A percentile compares a stretch with the other conserved stretches of the same genome.
These are phyloP conservation scores for Cremastinae sp. DNA, from an alignment of 2,888 invertebrate genomes.

Conservation along the genomic window DNA sequence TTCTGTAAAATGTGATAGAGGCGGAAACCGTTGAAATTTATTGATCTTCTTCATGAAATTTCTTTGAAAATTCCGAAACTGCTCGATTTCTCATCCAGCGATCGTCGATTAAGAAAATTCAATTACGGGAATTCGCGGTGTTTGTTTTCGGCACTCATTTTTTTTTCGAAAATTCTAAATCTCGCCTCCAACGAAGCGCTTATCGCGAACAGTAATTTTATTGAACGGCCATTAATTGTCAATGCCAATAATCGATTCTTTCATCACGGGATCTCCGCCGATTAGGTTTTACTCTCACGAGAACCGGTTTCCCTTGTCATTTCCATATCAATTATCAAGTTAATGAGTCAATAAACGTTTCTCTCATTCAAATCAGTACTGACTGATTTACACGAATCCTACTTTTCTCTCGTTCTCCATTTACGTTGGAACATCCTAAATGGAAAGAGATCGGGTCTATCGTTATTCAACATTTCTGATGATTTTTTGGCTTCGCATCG, in stretches of 20 bases:
- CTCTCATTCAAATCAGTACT: conserved; percentile 22
- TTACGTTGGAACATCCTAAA: conserved; percentile 9
- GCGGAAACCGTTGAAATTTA: too few species aligned
- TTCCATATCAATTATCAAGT: conserved; percentile 39
- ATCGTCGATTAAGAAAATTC: conserved; percentile 1
- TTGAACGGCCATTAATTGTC: conserved; percentile 33
- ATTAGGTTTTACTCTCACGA: conserved; percentile 22
- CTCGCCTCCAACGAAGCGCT: conserved; percentile 31
- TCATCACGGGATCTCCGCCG: conserved; percentile 26
- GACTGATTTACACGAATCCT: conserved; percentile 22
- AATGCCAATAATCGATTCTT: conserved; percentile 34
- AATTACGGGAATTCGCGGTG: conserved; percentile 2
- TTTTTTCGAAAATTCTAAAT: conserved; percentile 3
- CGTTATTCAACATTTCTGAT: not conserved
- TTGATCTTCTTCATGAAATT: too few species aligned
- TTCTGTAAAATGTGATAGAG: too few species aligned
- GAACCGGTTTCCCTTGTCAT: conserved; percentile 31
- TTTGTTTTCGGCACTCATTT: not conserved
- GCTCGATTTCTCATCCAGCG: too few species aligned
- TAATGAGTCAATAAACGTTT: conserved; percentile 41
- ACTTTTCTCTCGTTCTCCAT: conserved; percentile 20
- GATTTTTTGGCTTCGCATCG: not conserved
- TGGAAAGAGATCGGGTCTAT: not conserved
- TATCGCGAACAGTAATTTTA: conserved; percentile 29
- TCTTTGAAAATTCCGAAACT: too few species aligned